Conservation (phyloP, 2,888 invertebrate genomes). For the Harpalus rubripes region DNA sequence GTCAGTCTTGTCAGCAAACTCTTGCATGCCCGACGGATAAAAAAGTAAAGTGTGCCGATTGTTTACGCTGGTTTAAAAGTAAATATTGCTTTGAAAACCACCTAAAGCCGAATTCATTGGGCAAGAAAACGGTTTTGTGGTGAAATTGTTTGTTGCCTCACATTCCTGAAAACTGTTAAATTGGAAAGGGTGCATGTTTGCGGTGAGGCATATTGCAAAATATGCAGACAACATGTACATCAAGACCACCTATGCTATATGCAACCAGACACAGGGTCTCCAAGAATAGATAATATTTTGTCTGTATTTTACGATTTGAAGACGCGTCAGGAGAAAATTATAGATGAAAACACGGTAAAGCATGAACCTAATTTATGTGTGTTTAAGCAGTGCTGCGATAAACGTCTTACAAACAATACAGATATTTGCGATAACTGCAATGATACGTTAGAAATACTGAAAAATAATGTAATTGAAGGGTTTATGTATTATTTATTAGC, state of each 20-base stretch:
- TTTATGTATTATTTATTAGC: slow-evolving; percentile 51
- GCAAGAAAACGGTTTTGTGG: slow-evolving; percentile 9
- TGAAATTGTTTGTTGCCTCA: neutral
- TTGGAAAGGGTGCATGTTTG: neutral
- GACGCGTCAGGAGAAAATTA: too few relatives aligned
- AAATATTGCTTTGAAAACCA: slow-evolving; percentile 56
- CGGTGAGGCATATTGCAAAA: slow-evolving; percentile 30
- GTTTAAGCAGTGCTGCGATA: slow-evolving; percentile 42
- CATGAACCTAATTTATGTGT: slow-evolving; percentile 68
- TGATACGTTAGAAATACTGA: neutral
- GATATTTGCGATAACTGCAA: neutral
- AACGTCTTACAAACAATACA: neutral
- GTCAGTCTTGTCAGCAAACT: slow-evolving; percentile 57
- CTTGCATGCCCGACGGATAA: slow-evolving; percentile 57
- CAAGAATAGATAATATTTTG: slow-evolving; percentile 49
- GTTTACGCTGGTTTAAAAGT: neutral
- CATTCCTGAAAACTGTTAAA: slow-evolving; percentile 9
- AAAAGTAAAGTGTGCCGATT: slow-evolving; percentile 28
- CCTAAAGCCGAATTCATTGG: neutral
- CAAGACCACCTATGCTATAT: slow-evolving; percentile 27
- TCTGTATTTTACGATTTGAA: slow-evolving; percentile 69
- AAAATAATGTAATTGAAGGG: slow-evolving; percentile 20
- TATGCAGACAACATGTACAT: neutral
- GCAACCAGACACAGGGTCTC: neutral
- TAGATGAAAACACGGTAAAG: slow-evolving; percentile 23